Base-by-base conservation (phyloP, 1,140 invertebrate species). In the Macrobrachium rosenbergii region DNA sequence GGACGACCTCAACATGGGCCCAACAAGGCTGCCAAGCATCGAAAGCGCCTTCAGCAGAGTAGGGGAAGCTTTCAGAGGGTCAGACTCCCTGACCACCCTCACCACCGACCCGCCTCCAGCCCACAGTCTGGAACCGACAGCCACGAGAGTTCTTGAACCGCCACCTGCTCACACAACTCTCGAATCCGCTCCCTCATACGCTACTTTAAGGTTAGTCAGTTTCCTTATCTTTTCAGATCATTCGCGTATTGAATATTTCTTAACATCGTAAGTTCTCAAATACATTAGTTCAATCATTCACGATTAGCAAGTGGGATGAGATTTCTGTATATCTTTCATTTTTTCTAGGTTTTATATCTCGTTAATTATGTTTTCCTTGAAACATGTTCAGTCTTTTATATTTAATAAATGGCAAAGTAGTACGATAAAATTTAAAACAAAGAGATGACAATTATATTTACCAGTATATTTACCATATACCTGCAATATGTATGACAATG, bases 31-130 rank as follows among this genome's bases (percentile, higher is more conserved):
- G n/a, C 89, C 89, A 12, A 89, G 89, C 64, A 89, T 89, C 72
- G 89, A 89, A 75, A 88, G 86, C 63, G 89, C 89, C 72, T 89
- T 89, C 80, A 89, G 89, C n/a, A 69, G 89, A 19, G 82, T 89
- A 6, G 89, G 86, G 10, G 89, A 89, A 21, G 84, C 79, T 37
- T 89, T 89, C 83, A 52, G 80, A 14, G 76, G 82, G 16, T 62
- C 84, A 6, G 85, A 89, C 43, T 37, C 45, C 58, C 23, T 62
- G 19, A 77, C 60, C 5, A 37, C 59, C 10, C 45, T 77, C n/a
- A 17, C 37, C 19, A 64, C 77, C 6, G 84, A 87, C 10, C 78
- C 78, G 5, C 59, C 78, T 28, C 28, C 84, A 10, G 78, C 78
- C 0, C 78, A 87, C 67, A 45, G 23, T 43, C 37, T 43, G 23